Evolutionary conservation across 92 coral and sea anemone species (phyloP), one percentile per base, ranked within the genome.

Genomic region (Phenganax stokvisi): DNA sequence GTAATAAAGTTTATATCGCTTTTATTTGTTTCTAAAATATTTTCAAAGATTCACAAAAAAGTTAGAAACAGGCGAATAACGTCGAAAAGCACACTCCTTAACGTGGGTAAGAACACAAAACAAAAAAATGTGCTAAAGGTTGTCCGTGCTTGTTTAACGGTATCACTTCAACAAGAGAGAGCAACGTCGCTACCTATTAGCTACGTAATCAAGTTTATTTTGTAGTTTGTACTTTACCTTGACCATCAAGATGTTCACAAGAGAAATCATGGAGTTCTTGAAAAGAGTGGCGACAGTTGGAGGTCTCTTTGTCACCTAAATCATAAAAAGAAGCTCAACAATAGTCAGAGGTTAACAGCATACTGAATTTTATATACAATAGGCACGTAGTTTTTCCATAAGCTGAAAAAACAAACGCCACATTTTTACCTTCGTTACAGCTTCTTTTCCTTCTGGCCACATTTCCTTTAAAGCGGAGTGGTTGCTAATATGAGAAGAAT

Each of bases 381-480:
- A 15, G 54, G 20, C 54, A 60, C 25, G 25, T 20, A 60, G 72
- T 29, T 68, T 1, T 68, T 9, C 54, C 54, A 68, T 68, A 12
- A 68, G 13, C 73, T 68, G 13, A 13, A 13, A 8, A 59, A 51
- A 64, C 55, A 67, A 28, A 15, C 6, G 11, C 17, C 56, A 7
- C 17, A 54, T 25, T 12, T 54, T 51, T 73, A 94, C 98, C 93
- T 90, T 89, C 16, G 93, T 92, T 64, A 94, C 90, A 68, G 91
- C 83, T 17, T 94, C 97, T 60, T 92, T 88, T 57, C 98, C 98
- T 64, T 94, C 98, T 7, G 98, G 98, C 98, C 98, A 94, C 98
- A 94, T 94, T 12, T 94, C 96, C 81, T 90, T 87, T 56, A 94
- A 86, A 64, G 85, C 85, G 70, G 87, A 79, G 76, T 94, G 92